Evolutionary conservation across 2,888 invertebrate species (phyloP).

Genomic region (Catocala nupta): DNA sequence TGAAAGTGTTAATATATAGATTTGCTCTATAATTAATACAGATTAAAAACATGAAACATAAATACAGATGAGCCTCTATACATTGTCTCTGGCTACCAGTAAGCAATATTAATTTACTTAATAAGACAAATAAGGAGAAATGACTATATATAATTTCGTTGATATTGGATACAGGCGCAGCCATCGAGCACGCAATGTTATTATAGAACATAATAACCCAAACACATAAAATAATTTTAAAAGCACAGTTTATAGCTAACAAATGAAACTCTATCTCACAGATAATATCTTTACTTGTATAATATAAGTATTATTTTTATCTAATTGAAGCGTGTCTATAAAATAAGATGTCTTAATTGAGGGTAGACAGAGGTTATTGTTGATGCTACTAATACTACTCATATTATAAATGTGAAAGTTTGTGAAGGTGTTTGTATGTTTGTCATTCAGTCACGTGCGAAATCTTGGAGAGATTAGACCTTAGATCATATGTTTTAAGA

Average conservation of each 20-base stretch:
- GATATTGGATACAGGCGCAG: conserved; percentile 5
- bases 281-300: conserved; percentile 6
- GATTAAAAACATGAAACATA: no score
- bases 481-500: no score
- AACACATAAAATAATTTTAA: conserved; percentile 6
- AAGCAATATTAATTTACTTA: no score
- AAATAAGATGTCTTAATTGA: conserved; percentile 17
- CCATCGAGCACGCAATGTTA: not conserved
- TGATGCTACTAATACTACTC: conserved; percentile 6
- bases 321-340: conserved; percentile 11
- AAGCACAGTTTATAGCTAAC: conserved; percentile 8
- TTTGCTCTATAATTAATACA: no score
- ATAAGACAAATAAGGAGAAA: no score
- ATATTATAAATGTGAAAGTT: no score
- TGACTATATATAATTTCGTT: not conserved
- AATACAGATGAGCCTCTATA: no score
- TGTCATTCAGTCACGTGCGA: not conserved
- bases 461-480: no score
- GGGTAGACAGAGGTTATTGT: conserved; percentile 11
- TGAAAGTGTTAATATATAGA: no score
- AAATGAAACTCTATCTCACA: conserved; percentile 12
- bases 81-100: no score
- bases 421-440: no score
- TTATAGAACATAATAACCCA: not conserved
- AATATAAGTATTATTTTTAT: conserved; percentile 14